Evolutionary conservation across 2,888 invertebrate genomes (phyloP), one percentile per base, ranked within the genome.

Genomic region (Sphaerolaimus hirsutus): DNA sequence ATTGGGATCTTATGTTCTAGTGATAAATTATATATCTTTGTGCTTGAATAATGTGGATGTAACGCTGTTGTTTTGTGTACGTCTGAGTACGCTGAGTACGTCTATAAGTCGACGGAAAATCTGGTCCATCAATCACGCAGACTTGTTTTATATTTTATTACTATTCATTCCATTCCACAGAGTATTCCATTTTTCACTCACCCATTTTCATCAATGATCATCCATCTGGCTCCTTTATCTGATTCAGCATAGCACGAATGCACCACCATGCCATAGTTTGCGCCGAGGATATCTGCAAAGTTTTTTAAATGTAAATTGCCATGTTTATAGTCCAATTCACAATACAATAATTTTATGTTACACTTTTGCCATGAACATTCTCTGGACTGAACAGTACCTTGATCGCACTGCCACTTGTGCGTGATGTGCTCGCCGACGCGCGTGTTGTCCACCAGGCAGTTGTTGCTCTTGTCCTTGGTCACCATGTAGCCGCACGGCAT

Each of bases 401-500:
- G 19, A 10, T 48, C 44, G 43, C 50, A 50, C 23, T 43, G 23
- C 46, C 47, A 47, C 19, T 27, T 19, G 43, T 50, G 50, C 2
- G 25, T 21, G 12, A 48, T 19, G 2, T 22, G 3, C 17, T 46
- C 42, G 5, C 48, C 48, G 2, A 50, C 48, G 2, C 23, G 26
- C n/a, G 37, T 29, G 24, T 46, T 27, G 7, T 46, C 43, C 2
- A 48, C 21, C 19, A 46, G n/a, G 32, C 50, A 50, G 12, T n/a
- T 29, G 32, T 44, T 36, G 7, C 42, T 3, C n/a, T 27, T 14
- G 14, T n/a, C 17, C 14, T 37, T 2, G 5, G 25, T 26, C 7
- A 50, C 19, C 2, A 5, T 35, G 46, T 51, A 51, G 7, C 43
- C 17, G 46, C 51, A 51, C 2, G 51, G 49, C 46, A 47, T 36